These are phyloP conservation scores for Panagrolaimus sp. DNA, from an alignment of 1,140 invertebrate genomes.

Conservation along the genomic window DNA sequence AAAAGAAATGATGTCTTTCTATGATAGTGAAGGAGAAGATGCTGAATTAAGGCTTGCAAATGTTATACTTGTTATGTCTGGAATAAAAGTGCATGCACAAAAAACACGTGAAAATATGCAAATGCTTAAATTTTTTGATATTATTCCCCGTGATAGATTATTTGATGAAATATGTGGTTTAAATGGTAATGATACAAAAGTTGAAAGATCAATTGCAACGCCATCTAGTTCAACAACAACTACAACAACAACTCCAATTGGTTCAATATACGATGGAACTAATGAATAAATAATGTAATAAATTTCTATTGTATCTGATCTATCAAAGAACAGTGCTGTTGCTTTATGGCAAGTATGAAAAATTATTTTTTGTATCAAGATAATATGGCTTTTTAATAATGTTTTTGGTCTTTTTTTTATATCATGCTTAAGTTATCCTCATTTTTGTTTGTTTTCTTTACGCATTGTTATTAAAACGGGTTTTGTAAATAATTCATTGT, in stretches of 20 bases:
- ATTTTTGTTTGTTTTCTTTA: no score
- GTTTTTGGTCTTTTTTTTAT: no score
- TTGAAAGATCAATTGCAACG: background rate
- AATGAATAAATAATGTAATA: background rate
- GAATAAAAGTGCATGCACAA: slow-evolving; percentile 28
- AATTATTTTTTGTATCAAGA: no score
- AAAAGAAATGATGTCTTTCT: slow-evolving; percentile 22
- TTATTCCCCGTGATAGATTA: slow-evolving; percentile 22
- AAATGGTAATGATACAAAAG: background rate
- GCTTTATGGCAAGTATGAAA: no score
- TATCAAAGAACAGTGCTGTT: no score
- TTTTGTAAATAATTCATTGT: no score
- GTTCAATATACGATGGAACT: background rate
- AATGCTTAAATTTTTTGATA: slow-evolving; percentile 23
- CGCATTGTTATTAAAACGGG: no score
- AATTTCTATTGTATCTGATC: no score
- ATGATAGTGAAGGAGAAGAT: slow-evolving; percentile 19
- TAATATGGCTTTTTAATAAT: no score
- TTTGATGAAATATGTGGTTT: slow-evolving; percentile 24
- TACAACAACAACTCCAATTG: background rate
- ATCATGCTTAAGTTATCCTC: no score
- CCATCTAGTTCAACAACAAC: background rate
- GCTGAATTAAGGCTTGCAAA: slow-evolving; percentile 27
- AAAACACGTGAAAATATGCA: slow-evolving; percentile 31
- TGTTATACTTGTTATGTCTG: slow-evolving; percentile 24